Evolutionary conservation across 2,113 vertebrate species (phyloP), one percentile per base, ranked within the genome.

Genomic region (Calidris pygmaea): DNA sequence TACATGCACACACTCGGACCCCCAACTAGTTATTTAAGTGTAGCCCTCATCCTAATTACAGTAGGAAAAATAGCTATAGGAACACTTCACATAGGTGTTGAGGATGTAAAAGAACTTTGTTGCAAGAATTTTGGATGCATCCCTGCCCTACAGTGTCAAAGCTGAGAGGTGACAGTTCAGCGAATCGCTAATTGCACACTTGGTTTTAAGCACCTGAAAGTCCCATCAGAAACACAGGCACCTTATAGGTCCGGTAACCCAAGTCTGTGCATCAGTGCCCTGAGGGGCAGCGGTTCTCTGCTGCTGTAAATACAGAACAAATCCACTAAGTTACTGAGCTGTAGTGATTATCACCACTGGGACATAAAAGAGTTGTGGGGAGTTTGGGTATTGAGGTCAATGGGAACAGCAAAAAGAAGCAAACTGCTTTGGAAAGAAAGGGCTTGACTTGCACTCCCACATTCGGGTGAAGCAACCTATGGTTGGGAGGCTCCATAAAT

Each of bases 401-500:
- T 14, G 45, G 39, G 23, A 86, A 67, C 0, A 14, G 35, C 14
- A 81, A 60, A 59, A 85, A 60, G 4, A 32, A 65, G 39, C 7
- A 43, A 78, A 55, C 14, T 22, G 6, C 41, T 84, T 71, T 30
- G 26, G 34, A 74, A 59, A 53, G 56, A 47, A 55, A 43, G n/a
- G 14, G 7, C 37, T 79, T 80, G 50, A 60, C 37, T 85, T 81
- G 39, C 14, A 13, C 41, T 37, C 81, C 21, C 48, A 39, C 11
- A 32, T 9, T 39, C 2, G 1, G 75, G 27, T 0, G 2, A 63
- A 45, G 7, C 0, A 8, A 89, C 5, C 53, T 72, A 4, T 41
- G 10, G 13, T 10, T 73, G 66, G 47, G 48, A 62, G 34, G 35
- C 34, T 74, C 66, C n/a, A 18, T 47, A 83, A 47, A 63, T 83